These are phyloP conservation scores for Cinclus cinclus DNA, from an alignment of 2,113 vertebrate species.

Conservation along the genomic window DNA sequence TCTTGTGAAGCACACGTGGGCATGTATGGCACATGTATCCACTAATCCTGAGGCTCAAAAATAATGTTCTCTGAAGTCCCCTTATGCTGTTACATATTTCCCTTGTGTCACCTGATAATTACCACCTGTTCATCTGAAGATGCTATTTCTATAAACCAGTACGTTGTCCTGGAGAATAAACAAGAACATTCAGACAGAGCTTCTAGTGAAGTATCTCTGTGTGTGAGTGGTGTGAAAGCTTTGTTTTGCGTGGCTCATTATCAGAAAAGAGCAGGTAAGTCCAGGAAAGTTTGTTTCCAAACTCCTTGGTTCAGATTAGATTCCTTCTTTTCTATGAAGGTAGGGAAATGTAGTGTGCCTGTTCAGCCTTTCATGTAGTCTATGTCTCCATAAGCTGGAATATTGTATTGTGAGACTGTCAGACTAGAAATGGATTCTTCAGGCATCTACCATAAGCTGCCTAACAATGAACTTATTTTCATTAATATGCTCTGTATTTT, in stretches of 20 bases:
- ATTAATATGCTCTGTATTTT: not conserved
- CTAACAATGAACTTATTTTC: not conserved
- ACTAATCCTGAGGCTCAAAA: not conserved
- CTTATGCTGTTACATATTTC: not conserved
- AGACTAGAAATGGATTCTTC: not conserved
- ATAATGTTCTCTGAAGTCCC: not conserved
- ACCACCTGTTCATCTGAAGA: not conserved
- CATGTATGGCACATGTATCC: accelerated
- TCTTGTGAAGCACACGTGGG: not conserved
- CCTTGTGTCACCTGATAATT: not conserved
- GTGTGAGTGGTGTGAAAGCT: not conserved
- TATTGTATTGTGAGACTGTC: not conserved
- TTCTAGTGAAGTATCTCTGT: not conserved
- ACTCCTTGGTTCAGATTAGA: not conserved
- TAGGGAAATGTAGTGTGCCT: not conserved
- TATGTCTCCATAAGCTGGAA: not conserved
- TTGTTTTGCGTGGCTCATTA: not conserved
- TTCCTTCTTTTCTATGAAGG: not conserved
- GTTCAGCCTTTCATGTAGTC: not conserved
- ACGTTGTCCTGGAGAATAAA: not conserved
- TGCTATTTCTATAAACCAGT: not conserved
- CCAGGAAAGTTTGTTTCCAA: not conserved
- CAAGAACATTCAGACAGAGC: not conserved
- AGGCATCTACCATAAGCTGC: not conserved
- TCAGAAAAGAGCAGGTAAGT: not conserved